Evolutionary conservation across 2,113 vertebrate genomes (phyloP).

Genomic region (Syngnathus scovelli): DNA sequence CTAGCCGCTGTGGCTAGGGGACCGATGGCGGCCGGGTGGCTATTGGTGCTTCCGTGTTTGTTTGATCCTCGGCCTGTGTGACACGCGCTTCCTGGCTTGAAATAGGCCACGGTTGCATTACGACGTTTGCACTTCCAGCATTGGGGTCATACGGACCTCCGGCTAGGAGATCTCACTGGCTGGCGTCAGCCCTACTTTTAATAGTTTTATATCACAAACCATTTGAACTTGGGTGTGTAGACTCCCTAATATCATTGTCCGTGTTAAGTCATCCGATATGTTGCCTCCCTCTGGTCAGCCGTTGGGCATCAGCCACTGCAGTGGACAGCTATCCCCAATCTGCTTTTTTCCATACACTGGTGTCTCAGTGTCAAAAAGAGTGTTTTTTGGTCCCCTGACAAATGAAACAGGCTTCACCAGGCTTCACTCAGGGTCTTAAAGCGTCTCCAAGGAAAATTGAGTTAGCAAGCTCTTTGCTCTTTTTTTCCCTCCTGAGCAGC

Average conservation of each 20-base stretch:
- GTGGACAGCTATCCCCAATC: not conserved
- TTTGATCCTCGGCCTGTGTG: not conserved
- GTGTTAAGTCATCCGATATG: not conserved
- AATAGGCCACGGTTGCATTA: not conserved
- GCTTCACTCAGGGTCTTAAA: conserved; percentile 54
- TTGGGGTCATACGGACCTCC: not conserved
- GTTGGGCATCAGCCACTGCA: not conserved
- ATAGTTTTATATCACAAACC: too few species aligned
- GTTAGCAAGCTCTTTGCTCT: conserved; percentile 59
- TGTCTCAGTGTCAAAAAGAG: conserved; percentile 44
- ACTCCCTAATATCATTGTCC: too few species aligned
- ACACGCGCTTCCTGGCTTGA: not conserved
- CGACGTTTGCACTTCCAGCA: conserved; percentile 2
- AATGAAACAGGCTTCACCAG: conserved; percentile 68
- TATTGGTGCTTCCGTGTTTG: conserved; percentile 5
- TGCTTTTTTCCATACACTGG: conserved; percentile 3
- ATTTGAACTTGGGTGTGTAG: too few species aligned
- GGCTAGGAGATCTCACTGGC: not conserved
- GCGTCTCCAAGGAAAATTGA: conserved; percentile 73
- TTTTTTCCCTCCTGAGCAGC: conserved; percentile 56
- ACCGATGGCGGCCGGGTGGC: not conserved
- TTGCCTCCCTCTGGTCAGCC: not conserved
- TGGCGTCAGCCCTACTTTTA: too few species aligned
- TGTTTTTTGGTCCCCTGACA: conserved; percentile 45
- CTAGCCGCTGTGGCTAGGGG: not conserved